A percentile compares a stretch with the other conserved stretches of the same genome.
phyloP scores from a whole-genome alignment of 1,140 invertebrate genomes.

The Pteromalus puparum region DNA sequence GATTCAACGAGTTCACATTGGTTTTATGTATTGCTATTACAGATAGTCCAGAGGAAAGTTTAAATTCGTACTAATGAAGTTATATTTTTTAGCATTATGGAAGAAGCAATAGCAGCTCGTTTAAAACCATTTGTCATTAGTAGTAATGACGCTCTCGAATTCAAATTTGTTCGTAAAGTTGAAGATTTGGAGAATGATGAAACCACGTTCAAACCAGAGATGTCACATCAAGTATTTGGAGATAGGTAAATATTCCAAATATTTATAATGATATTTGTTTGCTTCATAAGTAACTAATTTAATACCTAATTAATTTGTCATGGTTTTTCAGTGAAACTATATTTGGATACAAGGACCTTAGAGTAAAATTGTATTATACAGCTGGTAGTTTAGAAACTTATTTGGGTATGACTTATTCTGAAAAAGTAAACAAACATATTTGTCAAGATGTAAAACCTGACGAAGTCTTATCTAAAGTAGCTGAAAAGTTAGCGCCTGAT shows the following conservation, averaged over 20 bases:
- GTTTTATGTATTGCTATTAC: neutral
- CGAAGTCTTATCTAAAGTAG: conserved; percentile 84
- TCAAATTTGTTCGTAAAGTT: conserved; percentile 84
- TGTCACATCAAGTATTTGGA: conserved; percentile 96
- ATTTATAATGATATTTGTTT: neutral
- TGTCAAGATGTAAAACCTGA: conserved; percentile 84
- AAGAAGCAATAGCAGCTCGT: conserved; percentile 72
- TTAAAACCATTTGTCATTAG: conserved; percentile 80
- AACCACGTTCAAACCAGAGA: conserved; percentile 87
- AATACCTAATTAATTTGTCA: conserved; percentile 43
- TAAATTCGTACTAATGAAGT: neutral
- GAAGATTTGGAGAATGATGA: conserved; percentile 84
- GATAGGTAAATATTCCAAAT: conserved; percentile 77
- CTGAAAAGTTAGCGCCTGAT: conserved; percentile 78
- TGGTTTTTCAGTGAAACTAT: conserved; percentile 85
- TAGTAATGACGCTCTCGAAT: conserved; percentile 84
- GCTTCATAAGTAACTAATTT: neutral
- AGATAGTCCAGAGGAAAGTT: neutral
- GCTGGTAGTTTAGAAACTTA: conserved; percentile 88
- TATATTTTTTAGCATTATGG: conserved; percentile 63
- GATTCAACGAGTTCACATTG: neutral
- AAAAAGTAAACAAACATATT: conserved; percentile 77
- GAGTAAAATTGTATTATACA: conserved; percentile 88
- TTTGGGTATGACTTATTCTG: conserved; percentile 79
- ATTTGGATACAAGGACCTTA: conserved; percentile 93